A percentile compares a stretch with the other conserved stretches of the same genome.
phyloP scores from a whole-genome alignment of 1,140 invertebrate genomes.

The Trachymyrmex cornetzi region DNA sequence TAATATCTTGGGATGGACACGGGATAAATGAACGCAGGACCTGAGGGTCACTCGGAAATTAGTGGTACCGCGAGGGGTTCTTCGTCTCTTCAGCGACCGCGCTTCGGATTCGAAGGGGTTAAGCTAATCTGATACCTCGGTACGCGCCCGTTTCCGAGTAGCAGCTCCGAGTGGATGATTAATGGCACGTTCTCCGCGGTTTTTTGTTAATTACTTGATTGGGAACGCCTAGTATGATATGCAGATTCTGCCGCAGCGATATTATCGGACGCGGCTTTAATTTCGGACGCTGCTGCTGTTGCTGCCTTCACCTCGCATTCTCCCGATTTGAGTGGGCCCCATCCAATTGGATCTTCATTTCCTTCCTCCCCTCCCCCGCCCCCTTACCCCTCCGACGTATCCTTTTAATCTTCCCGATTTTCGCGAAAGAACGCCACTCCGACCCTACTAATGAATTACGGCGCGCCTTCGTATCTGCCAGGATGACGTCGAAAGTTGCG shows the following conservation, averaged over 20 bases:
- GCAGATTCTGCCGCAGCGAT: slow-evolving; percentile 81
- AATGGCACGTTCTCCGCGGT: slow-evolving; percentile 80
- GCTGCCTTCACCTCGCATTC: slow-evolving; percentile 64
- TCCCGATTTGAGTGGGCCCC: slow-evolving; percentile 63
- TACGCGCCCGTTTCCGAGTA: slow-evolving; percentile 77
- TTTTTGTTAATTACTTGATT: slow-evolving; percentile 86
- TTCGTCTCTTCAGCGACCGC: slow-evolving; percentile 60
- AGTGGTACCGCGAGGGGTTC: slow-evolving; percentile 72
- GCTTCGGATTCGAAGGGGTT: slow-evolving; percentile 80
- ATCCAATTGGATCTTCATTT: slow-evolving; percentile 65
- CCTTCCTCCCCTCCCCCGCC: slow-evolving; percentile 10
- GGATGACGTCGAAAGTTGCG: slow-evolving; percentile 35
- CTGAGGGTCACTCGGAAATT: slow-evolving; percentile 76
- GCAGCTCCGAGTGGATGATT: slow-evolving; percentile 80
- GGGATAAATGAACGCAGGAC: slow-evolving; percentile 32
- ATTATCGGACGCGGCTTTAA: slow-evolving; percentile 71
- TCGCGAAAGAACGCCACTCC: slow-evolving; percentile 49
- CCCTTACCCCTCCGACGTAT: background rate
- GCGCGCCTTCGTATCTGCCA: slow-evolving; percentile 34
- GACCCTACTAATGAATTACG: slow-evolving; percentile 54
- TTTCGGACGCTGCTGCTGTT: slow-evolving; percentile 66
- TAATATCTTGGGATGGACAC: slow-evolving; percentile 51
- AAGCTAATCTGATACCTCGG: slow-evolving; percentile 80
- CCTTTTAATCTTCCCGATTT: slow-evolving; percentile 25
- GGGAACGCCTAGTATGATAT: slow-evolving; percentile 85